phyloP scores from a whole-genome alignment of 2,888 invertebrate species.

The Sarcophaga subvicina region DNA sequence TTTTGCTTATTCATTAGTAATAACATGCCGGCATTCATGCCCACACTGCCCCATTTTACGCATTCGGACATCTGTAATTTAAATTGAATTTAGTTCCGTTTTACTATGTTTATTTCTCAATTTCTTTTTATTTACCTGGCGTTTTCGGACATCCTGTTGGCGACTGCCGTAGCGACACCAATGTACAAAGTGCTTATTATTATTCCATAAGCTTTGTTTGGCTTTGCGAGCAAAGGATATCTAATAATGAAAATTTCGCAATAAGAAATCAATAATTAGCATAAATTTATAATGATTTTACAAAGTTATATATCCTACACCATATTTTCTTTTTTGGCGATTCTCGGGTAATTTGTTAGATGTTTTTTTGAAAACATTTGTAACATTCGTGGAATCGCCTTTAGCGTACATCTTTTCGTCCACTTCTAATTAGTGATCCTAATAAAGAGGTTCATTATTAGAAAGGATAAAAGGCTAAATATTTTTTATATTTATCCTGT shows the following conservation, averaged over 20 bases:
- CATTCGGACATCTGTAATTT: slow-evolving; percentile 87
- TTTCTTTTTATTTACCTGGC: slow-evolving; percentile 84
- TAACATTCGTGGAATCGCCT: slow-evolving; percentile 30
- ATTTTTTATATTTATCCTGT: slow-evolving; percentile 39
- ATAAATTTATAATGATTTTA: slow-evolving; percentile 22
- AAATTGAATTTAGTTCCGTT: slow-evolving; percentile 7
- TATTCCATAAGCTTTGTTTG: slow-evolving; percentile 81
- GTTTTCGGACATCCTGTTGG: slow-evolving; percentile 86
- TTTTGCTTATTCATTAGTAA: slow-evolving; percentile 84
- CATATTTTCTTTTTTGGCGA: slow-evolving; percentile 46
- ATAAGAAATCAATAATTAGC: slow-evolving; percentile 40
- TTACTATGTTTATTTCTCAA: background rate
- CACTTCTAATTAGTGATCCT: slow-evolving; percentile 57
- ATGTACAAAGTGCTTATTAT: slow-evolving; percentile 86
- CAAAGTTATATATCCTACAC: slow-evolving; percentile 58
- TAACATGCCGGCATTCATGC: slow-evolving; percentile 87
- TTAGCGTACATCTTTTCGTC: slow-evolving; percentile 41
- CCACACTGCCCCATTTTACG: slow-evolving; percentile 87
- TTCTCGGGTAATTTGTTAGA: slow-evolving; percentile 41
- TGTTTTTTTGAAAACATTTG: slow-evolving; percentile 43
- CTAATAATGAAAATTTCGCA: slow-evolving; percentile 70
- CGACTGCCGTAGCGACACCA: slow-evolving; percentile 89
- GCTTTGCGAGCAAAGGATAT: slow-evolving; percentile 81
- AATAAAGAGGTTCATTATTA: slow-evolving; percentile 58
- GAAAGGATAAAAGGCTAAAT: slow-evolving; percentile 49